A percentile compares a stretch with the other conserved stretches of the same genome.
These are phyloP conservation scores for Endotricha flammealis DNA, from an alignment of 2,888 invertebrate species.

Conservation along the genomic window DNA sequence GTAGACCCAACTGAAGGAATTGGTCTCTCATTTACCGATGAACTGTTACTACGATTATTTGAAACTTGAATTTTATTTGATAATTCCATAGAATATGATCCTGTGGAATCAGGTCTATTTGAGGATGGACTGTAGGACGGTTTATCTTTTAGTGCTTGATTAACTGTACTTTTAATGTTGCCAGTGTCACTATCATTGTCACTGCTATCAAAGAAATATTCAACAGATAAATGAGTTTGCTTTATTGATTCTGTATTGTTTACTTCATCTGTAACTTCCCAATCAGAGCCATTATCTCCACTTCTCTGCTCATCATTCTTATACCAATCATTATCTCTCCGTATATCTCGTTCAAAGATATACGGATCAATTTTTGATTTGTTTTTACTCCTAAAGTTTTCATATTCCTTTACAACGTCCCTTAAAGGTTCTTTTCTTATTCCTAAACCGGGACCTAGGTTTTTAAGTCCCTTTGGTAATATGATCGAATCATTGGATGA, in stretches of 20 bases:
- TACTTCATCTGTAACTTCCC: background rate
- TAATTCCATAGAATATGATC: background rate
- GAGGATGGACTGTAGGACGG: background rate
- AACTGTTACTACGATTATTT: no score
- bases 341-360: no score
- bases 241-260: background rate
- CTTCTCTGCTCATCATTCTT: background rate
- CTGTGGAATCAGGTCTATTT: background rate
- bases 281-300: background rate
- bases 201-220: background rate
- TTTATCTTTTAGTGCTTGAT: background rate
- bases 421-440: slow-evolving; percentile 40
- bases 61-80: no score
- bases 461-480: slow-evolving; percentile 51
- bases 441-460: slow-evolving; percentile 51
- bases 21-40: no score
- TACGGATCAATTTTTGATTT: slow-evolving; percentile 8
- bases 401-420: slow-evolving; percentile 43
- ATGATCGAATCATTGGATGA: slow-evolving; percentile 24
- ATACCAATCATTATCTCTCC: no score
- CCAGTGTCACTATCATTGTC: background rate
- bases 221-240: no score
- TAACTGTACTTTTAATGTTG: background rate
- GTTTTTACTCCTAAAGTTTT: slow-evolving; percentile 33
- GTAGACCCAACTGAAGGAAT: no score